Evolutionary conservation across 2,113 vertebrate genomes (phyloP).

Genomic region (Ploceus nigricollis): DNA sequence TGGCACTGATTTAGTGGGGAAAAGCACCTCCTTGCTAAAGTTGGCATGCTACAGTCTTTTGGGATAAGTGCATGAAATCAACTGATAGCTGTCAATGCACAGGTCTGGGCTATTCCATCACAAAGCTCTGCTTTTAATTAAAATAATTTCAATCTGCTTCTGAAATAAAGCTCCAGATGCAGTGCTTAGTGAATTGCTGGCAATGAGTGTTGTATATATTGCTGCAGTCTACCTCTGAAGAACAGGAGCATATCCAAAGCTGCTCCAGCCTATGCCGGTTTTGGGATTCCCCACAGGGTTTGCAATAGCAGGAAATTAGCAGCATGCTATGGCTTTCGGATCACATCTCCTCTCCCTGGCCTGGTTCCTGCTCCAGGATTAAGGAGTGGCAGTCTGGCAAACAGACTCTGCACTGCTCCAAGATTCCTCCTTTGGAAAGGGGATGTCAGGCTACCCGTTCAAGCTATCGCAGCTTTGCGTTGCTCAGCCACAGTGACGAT

Average conservation of each 20-base stretch:
- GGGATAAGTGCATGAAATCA: neutral
- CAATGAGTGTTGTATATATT: neutral
- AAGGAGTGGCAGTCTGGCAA: constrained; percentile 17
- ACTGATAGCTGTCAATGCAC: neutral
- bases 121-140: neutral
- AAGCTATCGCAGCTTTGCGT: neutral
- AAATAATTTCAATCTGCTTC: constrained; percentile 9
- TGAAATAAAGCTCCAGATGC: constrained; percentile 17
- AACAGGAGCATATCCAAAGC: neutral
- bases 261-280: neutral
- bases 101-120: neutral
- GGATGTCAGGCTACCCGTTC: neutral
- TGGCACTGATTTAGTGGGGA: neutral
- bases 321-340: neutral
- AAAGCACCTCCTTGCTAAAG: neutral
- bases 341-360: neutral
- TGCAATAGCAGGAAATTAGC: neutral
- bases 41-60: neutral
- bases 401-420: neutral
- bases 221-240: neutral
- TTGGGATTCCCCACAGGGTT: neutral
- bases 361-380: neutral
- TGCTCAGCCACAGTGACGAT: neutral
- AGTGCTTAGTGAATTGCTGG: neutral
- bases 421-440: neutral